These are phyloP conservation scores for Oligia fasciuncula DNA, from an alignment of 2,888 invertebrate species.

Conservation along the genomic window DNA sequence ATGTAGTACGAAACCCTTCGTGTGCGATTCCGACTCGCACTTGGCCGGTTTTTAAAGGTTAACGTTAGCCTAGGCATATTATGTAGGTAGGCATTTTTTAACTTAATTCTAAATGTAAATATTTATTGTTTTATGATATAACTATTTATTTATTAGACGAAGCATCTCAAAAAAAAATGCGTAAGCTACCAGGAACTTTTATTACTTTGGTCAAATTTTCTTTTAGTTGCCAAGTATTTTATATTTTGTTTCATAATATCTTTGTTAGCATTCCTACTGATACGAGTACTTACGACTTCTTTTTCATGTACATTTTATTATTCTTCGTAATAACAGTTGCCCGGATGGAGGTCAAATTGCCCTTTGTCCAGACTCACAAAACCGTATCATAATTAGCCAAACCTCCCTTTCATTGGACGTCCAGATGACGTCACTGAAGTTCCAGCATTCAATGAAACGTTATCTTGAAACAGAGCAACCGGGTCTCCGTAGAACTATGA, in stretches of 20 bases:
- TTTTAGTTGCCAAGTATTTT: neutral
- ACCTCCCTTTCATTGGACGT: neutral
- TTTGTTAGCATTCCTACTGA: neutral
- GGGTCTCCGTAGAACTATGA: neutral
- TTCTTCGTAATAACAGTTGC: neutral
- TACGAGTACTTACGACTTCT: too few species aligned
- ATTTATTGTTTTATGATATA: neutral
- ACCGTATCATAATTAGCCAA: neutral
- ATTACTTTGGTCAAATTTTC: neutral
- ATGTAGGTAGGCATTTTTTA: neutral
- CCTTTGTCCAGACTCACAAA: neutral
- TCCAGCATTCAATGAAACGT: constrained; percentile 1
- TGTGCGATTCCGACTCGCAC: neutral
- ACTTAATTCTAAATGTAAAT: neutral
- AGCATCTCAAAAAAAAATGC: neutral
- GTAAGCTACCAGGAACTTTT: neutral
- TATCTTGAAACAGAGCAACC: constrained; percentile 31
- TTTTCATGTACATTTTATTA: too few species aligned
- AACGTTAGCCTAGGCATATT: neutral
- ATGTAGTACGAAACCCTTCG: too few species aligned
- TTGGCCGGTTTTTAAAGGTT: neutral
- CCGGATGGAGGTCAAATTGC: neutral
- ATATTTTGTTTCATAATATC: neutral
- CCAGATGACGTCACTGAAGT: neutral
- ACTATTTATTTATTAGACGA: neutral